Evolutionary conservation across 2,888 invertebrate genomes (phyloP), one percentile per base, ranked within the genome.

Genomic region (Andrena bucephala): DNA sequence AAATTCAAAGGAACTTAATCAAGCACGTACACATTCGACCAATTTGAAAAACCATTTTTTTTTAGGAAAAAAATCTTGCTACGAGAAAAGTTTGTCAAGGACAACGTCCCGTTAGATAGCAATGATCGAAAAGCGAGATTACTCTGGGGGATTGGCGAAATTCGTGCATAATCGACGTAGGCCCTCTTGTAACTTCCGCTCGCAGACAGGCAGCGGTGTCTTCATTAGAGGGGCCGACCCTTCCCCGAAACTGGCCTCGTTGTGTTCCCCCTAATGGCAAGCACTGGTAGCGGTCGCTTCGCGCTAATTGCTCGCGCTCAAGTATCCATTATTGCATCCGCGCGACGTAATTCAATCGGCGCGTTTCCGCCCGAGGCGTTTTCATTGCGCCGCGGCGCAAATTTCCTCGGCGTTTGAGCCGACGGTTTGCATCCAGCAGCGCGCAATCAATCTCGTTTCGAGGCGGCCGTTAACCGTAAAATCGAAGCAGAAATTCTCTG

Each of bases 331-430:
- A 83, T 83, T 74, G 57, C 75, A 69, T 83, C 42, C 29, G 66
- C 65, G 52, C 75, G 71, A 68, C 65, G 79, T 83, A 84, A 84
- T 83, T 87, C 77, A 76, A 87, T 87, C 77, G 84, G 57, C 69
- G 70, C 67, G 68, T 73, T 83, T 71, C 84, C 84, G 69, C 57
- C 54, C 60, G 71, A 70, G 66, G 71, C 67, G 66, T 76, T 84
- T 77, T 63, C 73, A 77, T 76, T 79, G 78, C 75, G 29, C 54
- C 68, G 54, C n/a, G 63, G 54, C 65, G 72, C 72, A 65, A 74
- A 65, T 77, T 84, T 83, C 73, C 82, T 63, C 78, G 74, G n/a
- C 59, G 59, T 83, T 72, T 69, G 60, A 81, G 54, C 33, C 67
- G 57, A 20, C 50, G 62, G 20, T 20, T 29, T 79, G 29, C 65